Base-by-base conservation (phyloP, 2,797 vertebrate species). In the Triplophysa bombifrons region DNA sequence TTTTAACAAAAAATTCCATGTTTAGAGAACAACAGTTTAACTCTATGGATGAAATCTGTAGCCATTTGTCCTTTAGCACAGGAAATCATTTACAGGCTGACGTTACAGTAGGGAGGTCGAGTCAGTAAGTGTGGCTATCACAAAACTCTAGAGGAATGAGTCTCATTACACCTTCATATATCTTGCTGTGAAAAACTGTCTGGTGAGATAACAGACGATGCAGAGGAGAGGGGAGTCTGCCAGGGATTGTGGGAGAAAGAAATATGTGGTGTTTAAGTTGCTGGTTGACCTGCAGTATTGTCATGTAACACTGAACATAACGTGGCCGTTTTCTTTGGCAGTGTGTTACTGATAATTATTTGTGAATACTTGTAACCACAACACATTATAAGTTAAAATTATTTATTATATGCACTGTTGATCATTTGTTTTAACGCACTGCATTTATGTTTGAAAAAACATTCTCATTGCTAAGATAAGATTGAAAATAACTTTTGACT, bases 41-140 rank as follows among this genome's bases (percentile, higher is more conserved):
- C 14, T 30, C 58, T 16, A 17, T 30, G 17, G 60, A 30, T 13
- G 27, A 61, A 27, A 30, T 61, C 11, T 61, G 27, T 61, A 14
- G 16, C 27, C 6, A 2, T 3, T 27, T 17, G 25, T 61, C 60
- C 27, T 1, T 61, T 61, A 30, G 11, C 60, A 61, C 25, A 61
- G 60, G 60, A 61, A 65, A 65, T 65, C 11, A 65, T 41, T 65
- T 65, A 65, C 17, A 41, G 63, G 83, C 88, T 89, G 90, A 80
- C 53, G 78, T 68, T 90, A 89, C 91, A 92, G 74, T 82, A 86
- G 91, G 89, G 90, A 93, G 91, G 91, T 91, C 87, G 87, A 91
- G 91, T 74, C 82, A 68, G 84, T 89, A 78, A 85, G 78, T 85
- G 85, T 77, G 82, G 75, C 76, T 92, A 89, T 92, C 88, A 65